Evolutionary conservation across 1,140 invertebrate species (phyloP), one percentile per base, ranked within the genome.

Genomic region (Drosophila funebris): DNA sequence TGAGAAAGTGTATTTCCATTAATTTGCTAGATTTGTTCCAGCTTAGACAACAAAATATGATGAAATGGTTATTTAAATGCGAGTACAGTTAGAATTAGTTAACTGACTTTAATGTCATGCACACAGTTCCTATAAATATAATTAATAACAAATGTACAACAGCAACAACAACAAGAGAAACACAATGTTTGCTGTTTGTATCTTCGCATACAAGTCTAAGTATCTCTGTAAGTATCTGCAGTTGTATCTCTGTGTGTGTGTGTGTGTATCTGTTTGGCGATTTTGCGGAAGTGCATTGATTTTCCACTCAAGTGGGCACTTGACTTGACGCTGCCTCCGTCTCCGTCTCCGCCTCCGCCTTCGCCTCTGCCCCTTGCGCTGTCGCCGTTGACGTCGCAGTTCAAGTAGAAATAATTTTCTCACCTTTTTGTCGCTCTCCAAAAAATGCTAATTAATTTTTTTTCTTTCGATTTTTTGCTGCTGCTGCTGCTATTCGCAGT

Each of bases 271-370:
- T 70, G 60, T 62, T 54, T 75, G 68, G 18, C 14, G 60, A 67
- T 57, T 61, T 68, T 87, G 73, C 83, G 83, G 83, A 88, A 88
- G 83, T 88, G 76, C 83, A 88, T 88, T 83, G 83, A 79, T 88
- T 87, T 87, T 78, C 83, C 83, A 83, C 78, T 87, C 83, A 88
- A 88, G 83, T 79, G 73, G 78, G 72, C 78, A 88, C 83, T 83
- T 67, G 66, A 78, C 64, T 73, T 44, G 73, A 50, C 78, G 27
- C 50, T 66, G 60, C 53, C 60, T 63, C 29, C 20, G 76, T 50
- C 62, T 57, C 11, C 20, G 53, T 20, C 13, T 13, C 44, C 61
- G 60, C 57, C 58, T 64, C 22, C 8, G n/a, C 13, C 46, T 16
- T n/a, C 18, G 73, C 46, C 56, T 58, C 27, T 41, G 56, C 14